Conservation (phyloP, 2,113 vertebrate species). For the Sula dactylatra region DNA sequence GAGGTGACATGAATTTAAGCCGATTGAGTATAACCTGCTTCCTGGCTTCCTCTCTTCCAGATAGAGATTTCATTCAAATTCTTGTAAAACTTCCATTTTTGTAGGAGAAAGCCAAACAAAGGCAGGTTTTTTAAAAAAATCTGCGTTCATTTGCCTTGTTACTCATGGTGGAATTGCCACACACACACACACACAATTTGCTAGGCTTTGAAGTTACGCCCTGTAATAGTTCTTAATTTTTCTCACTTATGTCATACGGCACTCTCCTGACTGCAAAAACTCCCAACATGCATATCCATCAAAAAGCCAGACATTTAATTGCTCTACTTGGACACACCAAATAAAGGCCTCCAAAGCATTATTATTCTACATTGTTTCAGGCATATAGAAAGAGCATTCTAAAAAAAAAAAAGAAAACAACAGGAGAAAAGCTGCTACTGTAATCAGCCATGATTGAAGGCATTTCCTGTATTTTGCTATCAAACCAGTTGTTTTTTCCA, state of each 20-base stretch:
- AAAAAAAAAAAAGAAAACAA: slow-evolving; percentile 55
- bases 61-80: background rate
- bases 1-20: background rate
- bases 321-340: slow-evolving; percentile 22
- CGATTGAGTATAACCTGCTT: background rate
- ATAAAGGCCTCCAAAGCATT: slow-evolving; percentile 18
- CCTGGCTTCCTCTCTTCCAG: background rate
- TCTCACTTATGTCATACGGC: background rate
- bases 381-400: slow-evolving; percentile 16
- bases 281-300: background rate
- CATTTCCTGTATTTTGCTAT: slow-evolving; percentile 90
- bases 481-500: slow-evolving; percentile 87
- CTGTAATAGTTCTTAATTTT: background rate
- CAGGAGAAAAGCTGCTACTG: slow-evolving; percentile 76
- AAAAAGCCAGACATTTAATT: slow-evolving; percentile 29
- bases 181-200: background rate
- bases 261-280: background rate
- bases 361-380: slow-evolving; percentile 54
- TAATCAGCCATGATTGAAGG: slow-evolving; percentile 84
- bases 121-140: background rate
- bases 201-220: background rate
- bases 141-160: background rate
- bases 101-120: background rate
- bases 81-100: background rate
- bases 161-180: background rate